A percentile compares a stretch with the other conserved stretches of the same genome.
Evolutionary conservation across 2,888 invertebrate species (phyloP).

Genomic region (Nyleta sp.): DNA sequence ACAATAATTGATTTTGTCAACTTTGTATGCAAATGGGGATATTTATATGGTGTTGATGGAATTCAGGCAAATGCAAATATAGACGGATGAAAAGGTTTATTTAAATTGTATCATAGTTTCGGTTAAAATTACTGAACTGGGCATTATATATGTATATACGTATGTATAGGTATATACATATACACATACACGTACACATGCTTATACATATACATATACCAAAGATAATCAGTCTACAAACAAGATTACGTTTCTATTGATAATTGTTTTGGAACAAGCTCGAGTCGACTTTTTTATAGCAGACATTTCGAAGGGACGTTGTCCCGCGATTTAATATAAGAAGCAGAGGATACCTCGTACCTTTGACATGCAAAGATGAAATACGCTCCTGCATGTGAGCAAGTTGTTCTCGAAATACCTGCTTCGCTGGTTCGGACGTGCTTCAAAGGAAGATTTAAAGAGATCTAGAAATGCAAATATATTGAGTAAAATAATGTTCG

Average conservation of each 20-base stretch:
- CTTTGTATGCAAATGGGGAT: too few species aligned
- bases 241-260: slow-evolving; percentile 13
- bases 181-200: too few species aligned
- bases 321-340: slow-evolving; percentile 78
- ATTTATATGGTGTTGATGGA: too few species aligned
- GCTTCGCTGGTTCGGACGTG: slow-evolving; percentile 56
- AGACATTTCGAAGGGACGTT: slow-evolving; percentile 57
- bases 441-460: slow-evolving; percentile 52
- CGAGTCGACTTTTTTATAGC: background rate
- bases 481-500: slow-evolving; percentile 28
- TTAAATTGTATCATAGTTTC: too few species aligned
- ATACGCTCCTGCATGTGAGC: slow-evolving; percentile 71
- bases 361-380: slow-evolving; percentile 78
- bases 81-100: too few species aligned
- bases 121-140: too few species aligned
- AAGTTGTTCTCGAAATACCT: slow-evolving; percentile 68
- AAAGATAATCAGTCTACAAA: too few species aligned
- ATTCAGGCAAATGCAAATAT: too few species aligned
- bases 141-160: too few species aligned
- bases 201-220: too few species aligned
- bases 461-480: slow-evolving; percentile 46
- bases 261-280: slow-evolving; percentile 15
- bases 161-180: too few species aligned
- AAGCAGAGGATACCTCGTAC: slow-evolving; percentile 72
- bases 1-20: too few species aligned